Evolutionary conservation across 2,888 invertebrate species (phyloP), one percentile per base, ranked within the genome.

Genomic region (Antheraea yamamai): DNA sequence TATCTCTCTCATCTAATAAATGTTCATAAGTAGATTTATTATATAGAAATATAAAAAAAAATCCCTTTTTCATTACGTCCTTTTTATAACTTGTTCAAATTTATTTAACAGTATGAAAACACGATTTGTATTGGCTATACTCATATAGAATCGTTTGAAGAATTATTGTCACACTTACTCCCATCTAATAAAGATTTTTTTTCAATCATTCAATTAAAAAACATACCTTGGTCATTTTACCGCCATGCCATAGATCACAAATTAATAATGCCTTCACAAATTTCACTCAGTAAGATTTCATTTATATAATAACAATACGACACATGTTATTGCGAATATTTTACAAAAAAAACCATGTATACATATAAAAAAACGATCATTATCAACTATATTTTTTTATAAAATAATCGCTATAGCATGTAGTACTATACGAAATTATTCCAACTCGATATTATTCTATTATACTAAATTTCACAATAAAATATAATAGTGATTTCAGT

Each of bases 361-460:
- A 23, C 26, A 66, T 16, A 14, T 6, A 14, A 64, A 64, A 20
- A n/a, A 1, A 0, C 12, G n/a, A 23, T 8, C 23, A 8, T 61
- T 20, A 14, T 64, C 4, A 6, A 6, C 4, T 66, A 66, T 18
- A 7, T 26, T 66, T 79, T 81, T 85, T 82, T 30, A 80, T 80
- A 70, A 83, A 84, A 85, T 77, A 81, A 66, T 80, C 83, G 76
- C 76, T 23, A 70, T 73, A 75, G 79, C 79, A 82, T 73, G 18
- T 47, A 61, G 16, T 3, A 26, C 26, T 35, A 18, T 72, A n/a
- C 26, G n/a, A 61, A 47, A 23, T 47, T 51, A 66, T 23, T 66
- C 18, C 66, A 51, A 74, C 58, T 64, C 61, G 47, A 47, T 73
- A 64, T 30, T 30, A 66, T 66, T 30, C 30, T 66, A 66, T 66